Percentiles rank a stretch among this genome's conserved stretches.
Conservation (phyloP, 2,113 vertebrate species). For the Pelecanoides urinatrix region DNA sequence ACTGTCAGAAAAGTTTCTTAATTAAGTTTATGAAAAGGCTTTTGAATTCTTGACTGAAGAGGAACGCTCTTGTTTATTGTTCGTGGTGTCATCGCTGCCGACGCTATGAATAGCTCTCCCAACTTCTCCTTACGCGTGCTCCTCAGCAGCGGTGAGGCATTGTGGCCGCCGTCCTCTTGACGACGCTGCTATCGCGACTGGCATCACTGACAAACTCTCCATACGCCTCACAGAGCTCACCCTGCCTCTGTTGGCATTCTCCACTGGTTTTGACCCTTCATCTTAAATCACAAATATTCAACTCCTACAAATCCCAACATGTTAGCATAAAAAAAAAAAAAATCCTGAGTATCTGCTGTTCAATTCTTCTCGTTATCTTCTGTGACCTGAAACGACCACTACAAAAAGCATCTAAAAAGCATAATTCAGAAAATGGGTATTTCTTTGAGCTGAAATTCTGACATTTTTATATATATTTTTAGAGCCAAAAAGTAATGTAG, state of each 20-base stretch:
- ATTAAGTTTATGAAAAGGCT: constrained; percentile 58
- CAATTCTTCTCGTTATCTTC: background rate
- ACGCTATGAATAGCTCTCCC: background rate
- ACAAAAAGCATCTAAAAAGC: background rate
- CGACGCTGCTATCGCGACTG: fast-evolving
- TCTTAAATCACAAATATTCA: background rate
- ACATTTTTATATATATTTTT: background rate
- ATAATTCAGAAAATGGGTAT: background rate
- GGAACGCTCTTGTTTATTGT: constrained; percentile 24
- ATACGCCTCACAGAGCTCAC: fast-evolving
- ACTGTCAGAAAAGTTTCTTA: constrained; percentile 57
- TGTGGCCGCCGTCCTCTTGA: background rate
- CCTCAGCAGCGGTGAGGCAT: background rate
- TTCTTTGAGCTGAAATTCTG: background rate
- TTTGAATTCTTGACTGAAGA: constrained; percentile 61
- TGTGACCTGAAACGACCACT: background rate
- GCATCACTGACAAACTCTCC: background rate
- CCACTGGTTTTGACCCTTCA: background rate
- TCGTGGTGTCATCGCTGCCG: background rate
- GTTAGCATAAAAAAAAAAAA: background rate
- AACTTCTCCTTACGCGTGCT: background rate
- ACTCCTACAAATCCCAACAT: background rate
- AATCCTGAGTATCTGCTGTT: background rate
- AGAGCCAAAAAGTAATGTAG: background rate
- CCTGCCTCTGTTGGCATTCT: background rate